These are phyloP conservation scores for Drosophila tsacasi DNA, from an alignment of 1,140 invertebrate genomes.

Conservation along the genomic window DNA sequence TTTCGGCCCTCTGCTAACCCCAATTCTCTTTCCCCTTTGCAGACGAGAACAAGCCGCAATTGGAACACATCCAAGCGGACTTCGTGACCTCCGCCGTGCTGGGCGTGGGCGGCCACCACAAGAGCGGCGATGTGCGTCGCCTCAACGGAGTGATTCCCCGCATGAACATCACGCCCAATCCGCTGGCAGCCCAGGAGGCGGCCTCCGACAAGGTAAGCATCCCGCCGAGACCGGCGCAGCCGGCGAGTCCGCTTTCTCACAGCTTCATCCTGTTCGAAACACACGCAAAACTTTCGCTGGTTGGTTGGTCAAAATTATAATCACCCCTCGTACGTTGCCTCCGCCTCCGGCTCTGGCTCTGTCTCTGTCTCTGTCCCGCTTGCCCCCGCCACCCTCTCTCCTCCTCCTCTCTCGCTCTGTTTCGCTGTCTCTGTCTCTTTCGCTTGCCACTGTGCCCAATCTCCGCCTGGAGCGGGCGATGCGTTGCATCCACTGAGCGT, in stretches of 20 bases:
- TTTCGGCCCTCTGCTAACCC: background rate
- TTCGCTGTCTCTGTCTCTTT: slow-evolving; percentile 31
- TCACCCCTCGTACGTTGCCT: slow-evolving; percentile 19
- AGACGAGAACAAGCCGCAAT: slow-evolving; percentile 81
- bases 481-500: slow-evolving; percentile 59
- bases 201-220: slow-evolving; percentile 78
- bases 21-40: background rate
- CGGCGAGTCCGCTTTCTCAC: slow-evolving; percentile 22
- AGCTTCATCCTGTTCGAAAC: slow-evolving; percentile 50
- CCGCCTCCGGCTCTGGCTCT: background rate
- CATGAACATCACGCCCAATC: slow-evolving; percentile 90
- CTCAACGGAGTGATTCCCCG: slow-evolving; percentile 88
- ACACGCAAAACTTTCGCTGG: slow-evolving; percentile 72
- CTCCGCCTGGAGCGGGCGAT: slow-evolving; percentile 28
- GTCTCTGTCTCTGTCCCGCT: slow-evolving; percentile 27
- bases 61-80: slow-evolving; percentile 86
- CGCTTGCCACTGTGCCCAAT: slow-evolving; percentile 23
- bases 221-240: background rate
- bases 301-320: slow-evolving; percentile 79
- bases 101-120: slow-evolving; percentile 70
- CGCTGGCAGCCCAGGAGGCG: slow-evolving; percentile 87
- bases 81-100: slow-evolving; percentile 84
- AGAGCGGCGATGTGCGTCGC: slow-evolving; percentile 77
- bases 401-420: slow-evolving; percentile 11
- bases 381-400: slow-evolving; percentile 9